phyloP scores from a whole-genome alignment of 2,113 vertebrate species.

The Tringa solitaria region DNA sequence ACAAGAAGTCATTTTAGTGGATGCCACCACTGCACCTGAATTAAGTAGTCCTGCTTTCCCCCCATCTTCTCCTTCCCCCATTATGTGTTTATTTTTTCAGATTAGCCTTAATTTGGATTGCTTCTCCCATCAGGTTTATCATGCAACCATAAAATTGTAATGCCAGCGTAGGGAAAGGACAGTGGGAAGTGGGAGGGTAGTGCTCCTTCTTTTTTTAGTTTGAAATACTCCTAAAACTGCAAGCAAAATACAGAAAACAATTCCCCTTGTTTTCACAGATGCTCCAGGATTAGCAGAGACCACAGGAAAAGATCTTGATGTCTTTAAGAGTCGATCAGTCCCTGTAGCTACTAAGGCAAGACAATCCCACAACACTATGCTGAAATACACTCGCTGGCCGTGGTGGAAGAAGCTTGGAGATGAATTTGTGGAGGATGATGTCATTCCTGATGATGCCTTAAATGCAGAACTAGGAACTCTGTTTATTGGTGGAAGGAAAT shows the following conservation, averaged over 20 bases:
- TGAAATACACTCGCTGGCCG: slow-evolving; percentile 79
- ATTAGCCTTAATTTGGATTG: neutral
- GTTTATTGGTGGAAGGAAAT: slow-evolving; percentile 78
- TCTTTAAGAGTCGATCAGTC: slow-evolving; percentile 83
- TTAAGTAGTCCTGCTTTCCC: neutral
- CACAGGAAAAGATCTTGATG: slow-evolving; percentile 69
- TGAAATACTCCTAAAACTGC: neutral
- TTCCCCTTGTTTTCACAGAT: slow-evolving; percentile 71
- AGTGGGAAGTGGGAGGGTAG: neutral
- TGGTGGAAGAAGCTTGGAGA: slow-evolving; percentile 93
- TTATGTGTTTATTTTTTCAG: neutral
- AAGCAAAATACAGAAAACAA: neutral
- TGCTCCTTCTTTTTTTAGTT: neutral
- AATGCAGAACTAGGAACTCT: slow-evolving; percentile 79
- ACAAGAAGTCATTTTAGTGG: neutral
- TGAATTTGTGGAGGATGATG: slow-evolving; percentile 66
- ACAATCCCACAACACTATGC: slow-evolving; percentile 79
- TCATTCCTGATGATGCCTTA: slow-evolving; percentile 67
- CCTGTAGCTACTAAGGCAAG: slow-evolving; percentile 83
- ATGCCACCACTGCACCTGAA: neutral
- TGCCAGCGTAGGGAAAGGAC: neutral
- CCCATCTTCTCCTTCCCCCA: neutral
- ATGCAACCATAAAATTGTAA: neutral
- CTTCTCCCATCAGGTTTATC: neutral
- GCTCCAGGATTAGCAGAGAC: slow-evolving; percentile 80